Evolutionary conservation across 1,140 invertebrate genomes (phyloP).

Genomic region (Solen grandis): DNA sequence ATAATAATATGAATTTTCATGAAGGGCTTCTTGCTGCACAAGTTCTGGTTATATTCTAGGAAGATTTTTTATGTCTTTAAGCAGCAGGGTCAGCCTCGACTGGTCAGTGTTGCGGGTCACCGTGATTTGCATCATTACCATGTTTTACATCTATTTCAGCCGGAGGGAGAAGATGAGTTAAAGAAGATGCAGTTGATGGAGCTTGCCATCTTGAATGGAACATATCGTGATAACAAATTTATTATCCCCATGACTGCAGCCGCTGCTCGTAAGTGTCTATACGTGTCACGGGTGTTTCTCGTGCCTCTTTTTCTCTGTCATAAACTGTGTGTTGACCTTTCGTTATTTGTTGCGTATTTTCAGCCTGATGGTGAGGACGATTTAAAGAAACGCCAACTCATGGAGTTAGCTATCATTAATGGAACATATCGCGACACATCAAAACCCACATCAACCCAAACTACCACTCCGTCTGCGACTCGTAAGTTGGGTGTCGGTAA

Average conservation of each 20-base stretch:
- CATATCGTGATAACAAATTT: conserved; percentile 90
- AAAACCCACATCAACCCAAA: conserved; percentile 69
- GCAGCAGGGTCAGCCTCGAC: no score
- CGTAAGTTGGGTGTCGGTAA: conserved; percentile 74
- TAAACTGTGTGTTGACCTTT: conserved; percentile 56
- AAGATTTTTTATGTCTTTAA: no score
- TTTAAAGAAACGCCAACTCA: conserved; percentile 99
- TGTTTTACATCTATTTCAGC: conserved; percentile 85
- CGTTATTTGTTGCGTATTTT: conserved; percentile 61
- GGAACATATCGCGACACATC: conserved; percentile 94
- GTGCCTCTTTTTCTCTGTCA: no score
- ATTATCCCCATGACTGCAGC: conserved; percentile 58
- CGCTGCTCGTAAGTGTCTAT: conserved; percentile 70
- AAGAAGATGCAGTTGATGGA: conserved; percentile 99
- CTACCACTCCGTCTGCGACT: conserved; percentile 66
- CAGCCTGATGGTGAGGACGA: conserved; percentile 99
- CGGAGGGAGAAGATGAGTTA: conserved; percentile 99
- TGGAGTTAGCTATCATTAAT: conserved; percentile 99
- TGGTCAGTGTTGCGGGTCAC: no score
- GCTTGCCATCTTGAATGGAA: conserved; percentile 99
- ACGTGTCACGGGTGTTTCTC: no score
- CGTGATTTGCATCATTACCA: not conserved
- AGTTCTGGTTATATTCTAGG: no score
- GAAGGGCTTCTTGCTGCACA: no score
- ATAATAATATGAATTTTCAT: no score